Base-by-base conservation (phyloP, 2,888 invertebrate genomes). In the Rhamnusium bicolor region DNA sequence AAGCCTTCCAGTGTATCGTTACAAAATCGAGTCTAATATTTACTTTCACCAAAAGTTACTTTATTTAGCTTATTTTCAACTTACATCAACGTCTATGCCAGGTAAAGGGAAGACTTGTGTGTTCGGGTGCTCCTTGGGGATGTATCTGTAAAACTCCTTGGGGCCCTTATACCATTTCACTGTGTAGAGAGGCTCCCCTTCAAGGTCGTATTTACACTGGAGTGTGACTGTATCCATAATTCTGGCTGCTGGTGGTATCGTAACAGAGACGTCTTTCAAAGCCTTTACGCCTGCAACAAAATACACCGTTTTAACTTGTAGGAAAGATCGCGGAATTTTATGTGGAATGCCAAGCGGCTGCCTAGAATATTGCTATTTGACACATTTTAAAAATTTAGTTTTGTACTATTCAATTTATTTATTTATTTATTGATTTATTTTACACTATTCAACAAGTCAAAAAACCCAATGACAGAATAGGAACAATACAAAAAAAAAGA, bases 91-190 rank as follows among this genome's bases (percentile, higher is more conserved):
- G 86, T 92, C 92, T 51, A 88, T 84, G 69, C 92, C 93, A 7
- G 93, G 92, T 63, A 93, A 88, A 0, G 93, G 92, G 84, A 95
- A 95, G 21, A 93, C 93, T 80, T 92, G 91, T 21, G 93, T 93
- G 80, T 93, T 93, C 2, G 94, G 95, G 78, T 93, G 88, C 86
- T 95, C 95, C 85, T 95, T 94, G 1, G 95, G 95, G 79, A 94
- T 92, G 86, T 92, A 95, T 85, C 95, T 90, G 89, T 93, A 95
- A 90, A 95, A 95, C 87, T 95, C 95, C 78, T 92, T 91, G 12
- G 90, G 85, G 5, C 94, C 94, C 80, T 94, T 91, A 89, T 95
- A 95, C 95, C 95, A 95, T 88, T 95, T 95, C 79, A 95, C 93
- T 71, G 94, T 93, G 88, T 95, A 95, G 12, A 95, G 88, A 0